Evolutionary conservation across 2,888 invertebrate species (phyloP), one percentile per base, ranked within the genome.

Genomic region (Phaonia tiefii): DNA sequence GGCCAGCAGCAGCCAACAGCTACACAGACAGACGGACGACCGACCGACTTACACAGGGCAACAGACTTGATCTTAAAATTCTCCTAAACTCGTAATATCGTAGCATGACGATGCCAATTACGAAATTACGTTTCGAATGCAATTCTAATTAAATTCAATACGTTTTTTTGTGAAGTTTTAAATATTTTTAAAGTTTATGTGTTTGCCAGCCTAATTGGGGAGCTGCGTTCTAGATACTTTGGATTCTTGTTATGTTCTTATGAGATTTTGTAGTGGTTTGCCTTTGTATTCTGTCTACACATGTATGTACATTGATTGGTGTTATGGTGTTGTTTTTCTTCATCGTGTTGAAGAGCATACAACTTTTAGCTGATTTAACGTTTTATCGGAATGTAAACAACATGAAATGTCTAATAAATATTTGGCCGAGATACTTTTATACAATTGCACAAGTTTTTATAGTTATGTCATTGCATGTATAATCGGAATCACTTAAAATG

Each of bases 81-180:
- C 42, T 67, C 51, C 37, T 67, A 67, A 67, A 67, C 51, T 51
- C 8, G 51, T 66, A 58, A 58, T 71, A 54, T 39, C 63, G n/a
- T 51, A 37, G n/a, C 60, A 37, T 60, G 17, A 49, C 20, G 46
- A n/a, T n/a, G n/a, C n/a, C 15, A 49, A 20, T 49, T 20, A 49
- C 46, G 20, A 49, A 17, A 7, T 20, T 20, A 60, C 60, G 17
- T 60, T 15, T 66, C 15, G 7, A 31, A 10, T 5, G 11, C 51
- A 54, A 51, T 67, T 54, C 37, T 51, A 67, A 67, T 67, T 67
- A 37, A 66, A 46, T 49, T 66, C 15, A n/a, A 7, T 8, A 17
- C 10, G n/a, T 37, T 37, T 60, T 1, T 56, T 42, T 25, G 25
- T 60, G 31, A 10, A 49, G 39, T 5, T 31, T 51, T 63, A 1